Evolutionary conservation across 2,888 invertebrate species (phyloP).

Genomic region (Leptopilina drosophilae): DNA sequence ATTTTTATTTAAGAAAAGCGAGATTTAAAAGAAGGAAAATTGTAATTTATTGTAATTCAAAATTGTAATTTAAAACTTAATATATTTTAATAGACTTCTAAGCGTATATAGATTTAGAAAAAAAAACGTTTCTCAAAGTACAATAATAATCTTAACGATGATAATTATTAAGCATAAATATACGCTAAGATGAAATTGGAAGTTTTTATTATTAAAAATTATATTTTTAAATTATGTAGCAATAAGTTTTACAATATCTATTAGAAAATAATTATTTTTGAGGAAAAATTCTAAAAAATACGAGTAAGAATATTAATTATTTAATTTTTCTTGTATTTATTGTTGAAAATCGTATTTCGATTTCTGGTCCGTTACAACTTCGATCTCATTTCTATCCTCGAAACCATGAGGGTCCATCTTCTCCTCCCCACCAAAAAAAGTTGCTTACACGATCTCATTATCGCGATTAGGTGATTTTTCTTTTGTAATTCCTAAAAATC

Average conservation of each 20-base stretch:
- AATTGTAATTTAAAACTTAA: conserved; percentile 17
- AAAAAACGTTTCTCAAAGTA: not conserved
- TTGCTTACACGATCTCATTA: conserved; percentile 29
- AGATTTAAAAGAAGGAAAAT: not conserved
- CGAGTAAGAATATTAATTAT: not conserved
- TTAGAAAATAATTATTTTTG: not conserved
- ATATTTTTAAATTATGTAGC: conserved; percentile 1
- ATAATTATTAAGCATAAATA: conserved; percentile 8
- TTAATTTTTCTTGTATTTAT: not conserved
- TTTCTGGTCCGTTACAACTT: conserved; percentile 34
- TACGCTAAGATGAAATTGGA: conserved; percentile 8
- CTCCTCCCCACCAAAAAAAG: not conserved
- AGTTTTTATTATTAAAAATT: not conserved
- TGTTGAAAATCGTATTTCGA: conserved; percentile 8
- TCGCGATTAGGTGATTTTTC: conserved; percentile 1
- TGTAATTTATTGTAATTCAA: not conserved
- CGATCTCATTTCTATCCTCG: conserved; percentile 30
- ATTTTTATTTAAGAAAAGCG: not conserved
- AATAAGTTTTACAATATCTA: conserved; percentile 3
- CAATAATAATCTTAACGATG: conserved; percentile 12
- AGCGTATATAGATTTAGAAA: not conserved
- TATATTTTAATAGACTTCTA: not conserved
- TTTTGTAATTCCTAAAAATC: not conserved
- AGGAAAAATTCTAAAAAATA: not conserved
- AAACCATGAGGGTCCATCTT: conserved; percentile 3